A percentile compares a stretch with the other conserved stretches of the same genome.
Evolutionary conservation across 2,113 vertebrate genomes (phyloP).

Genomic region (Rostratula benghalensis): DNA sequence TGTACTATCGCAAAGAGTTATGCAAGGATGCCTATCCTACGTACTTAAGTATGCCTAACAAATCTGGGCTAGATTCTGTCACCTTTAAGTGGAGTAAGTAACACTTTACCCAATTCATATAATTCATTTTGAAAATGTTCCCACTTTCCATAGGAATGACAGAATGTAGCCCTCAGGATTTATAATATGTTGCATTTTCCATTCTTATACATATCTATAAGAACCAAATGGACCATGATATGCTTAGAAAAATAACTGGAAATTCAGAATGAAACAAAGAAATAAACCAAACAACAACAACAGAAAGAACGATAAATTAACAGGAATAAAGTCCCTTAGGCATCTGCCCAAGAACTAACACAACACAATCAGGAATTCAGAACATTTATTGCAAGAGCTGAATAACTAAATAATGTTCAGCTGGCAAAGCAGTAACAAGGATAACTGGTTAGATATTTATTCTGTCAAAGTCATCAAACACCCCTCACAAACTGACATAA

Average conservation of each 20-base stretch:
- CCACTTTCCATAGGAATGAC: background rate
- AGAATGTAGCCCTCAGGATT: background rate
- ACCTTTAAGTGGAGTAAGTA: background rate
- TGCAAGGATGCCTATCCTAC: background rate
- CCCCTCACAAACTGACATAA: slow-evolving; percentile 95
- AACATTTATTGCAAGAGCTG: slow-evolving; percentile 99
- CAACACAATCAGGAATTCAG: slow-evolving; percentile 86
- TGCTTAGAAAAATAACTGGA: background rate
- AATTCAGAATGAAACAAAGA: slow-evolving; percentile 28
- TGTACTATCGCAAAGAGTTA: background rate
- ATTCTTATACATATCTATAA: background rate
- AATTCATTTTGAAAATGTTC: background rate
- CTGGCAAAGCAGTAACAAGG: slow-evolving; percentile 95
- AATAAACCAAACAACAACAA: background rate
- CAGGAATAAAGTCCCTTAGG: slow-evolving; percentile 21
- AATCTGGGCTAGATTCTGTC: background rate
- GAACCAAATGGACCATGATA: background rate
- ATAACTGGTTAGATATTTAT: slow-evolving; percentile 98
- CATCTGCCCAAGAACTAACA: slow-evolving; percentile 75
- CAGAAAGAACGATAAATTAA: background rate
- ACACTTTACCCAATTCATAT: background rate
- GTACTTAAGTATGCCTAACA: background rate
- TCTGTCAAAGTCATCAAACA: slow-evolving; percentile 92
- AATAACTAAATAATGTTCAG: slow-evolving; percentile 91
- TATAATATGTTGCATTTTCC: background rate